Evolutionary conservation across 2,888 invertebrate species (phyloP), one percentile per base, ranked within the genome.

Genomic region (Drepanosiphum platanoidis): DNA sequence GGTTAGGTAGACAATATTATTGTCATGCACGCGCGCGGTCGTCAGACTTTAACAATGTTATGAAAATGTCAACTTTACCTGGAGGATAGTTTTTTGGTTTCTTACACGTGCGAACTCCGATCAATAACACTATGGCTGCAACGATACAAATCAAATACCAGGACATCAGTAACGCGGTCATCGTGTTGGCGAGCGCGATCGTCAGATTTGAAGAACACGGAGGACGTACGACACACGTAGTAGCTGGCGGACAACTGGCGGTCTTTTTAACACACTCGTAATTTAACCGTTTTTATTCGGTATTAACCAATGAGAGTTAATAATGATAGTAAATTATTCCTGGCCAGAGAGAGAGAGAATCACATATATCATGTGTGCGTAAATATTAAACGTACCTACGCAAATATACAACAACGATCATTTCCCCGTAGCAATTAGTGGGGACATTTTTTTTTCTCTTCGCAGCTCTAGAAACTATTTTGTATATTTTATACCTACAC

Each of bases 51-150:
- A n/a, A n/a, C n/a, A n/a, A n/a, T n/a, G n/a, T n/a, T n/a, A n/a
- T n/a, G 27, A 66, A 30, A 27, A 5, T 30, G 66, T 52, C 52
- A 27, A 32, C 34, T 22, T 68, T 84, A 84, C 84, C 84, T 84
- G 84, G 84, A 15, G 84, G 84, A 70, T 58, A 84, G 58, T 84
- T 84, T 58, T 52, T 84, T 11, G 84, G 84, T 77, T 58, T 84
- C 15, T 22, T 70, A 39, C 84, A 84, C 75, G 75, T 58, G 4
- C 46, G 66, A 3, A 77, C 0, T n/a, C n/a, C 68, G 22, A 66
- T 46, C 30, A 75, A 5, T n/a, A 84, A 15, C 30, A 84, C 3
- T 15, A 68, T 18, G 11, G 52, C 11, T 0, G 36, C n/a, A 18
- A 52, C 68, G 36, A 11, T 39, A 52, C 30, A 75, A 4, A 68